Evolutionary conservation across 2,797 vertebrate genomes (phyloP).

Genomic region (Pipistrellus pipistrellus): DNA sequence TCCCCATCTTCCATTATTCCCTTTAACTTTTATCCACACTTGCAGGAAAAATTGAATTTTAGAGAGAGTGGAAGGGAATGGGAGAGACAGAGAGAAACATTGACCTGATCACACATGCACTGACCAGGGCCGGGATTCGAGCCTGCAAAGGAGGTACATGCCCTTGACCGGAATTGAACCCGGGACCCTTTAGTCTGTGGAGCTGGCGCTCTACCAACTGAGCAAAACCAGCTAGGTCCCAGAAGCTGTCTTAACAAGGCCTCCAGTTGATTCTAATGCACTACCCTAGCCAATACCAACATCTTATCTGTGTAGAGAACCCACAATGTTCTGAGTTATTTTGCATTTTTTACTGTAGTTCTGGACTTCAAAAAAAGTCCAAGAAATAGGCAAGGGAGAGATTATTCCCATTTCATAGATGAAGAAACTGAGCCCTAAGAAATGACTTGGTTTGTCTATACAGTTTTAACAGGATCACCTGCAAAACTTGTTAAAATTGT

Average conservation of each 20-base stretch:
- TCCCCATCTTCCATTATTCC: not conserved
- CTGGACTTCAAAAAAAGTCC: not conserved
- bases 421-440: slow-evolving; percentile 49
- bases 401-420: not conserved
- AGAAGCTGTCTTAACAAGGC: not conserved
- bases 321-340: not conserved
- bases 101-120: too few relatives aligned
- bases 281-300: not conserved
- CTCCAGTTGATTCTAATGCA: not conserved
- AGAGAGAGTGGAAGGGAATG: too few relatives aligned
- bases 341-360: not conserved
- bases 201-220: too few relatives aligned
- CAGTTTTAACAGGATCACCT: slow-evolving; percentile 8
- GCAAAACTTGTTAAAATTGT: not conserved
- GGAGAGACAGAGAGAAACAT: too few relatives aligned
- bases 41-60: not conserved
- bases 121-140: too few relatives aligned
- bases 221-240: not conserved
- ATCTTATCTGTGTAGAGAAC: not conserved
- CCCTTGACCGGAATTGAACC: too few relatives aligned
- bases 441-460: not conserved
- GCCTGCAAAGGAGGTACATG: too few relatives aligned
- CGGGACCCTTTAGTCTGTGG: too few relatives aligned
- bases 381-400: not conserved
- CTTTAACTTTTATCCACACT: not conserved